Conservation (phyloP, 2,113 vertebrate genomes). For the Lophius piscatorius region DNA sequence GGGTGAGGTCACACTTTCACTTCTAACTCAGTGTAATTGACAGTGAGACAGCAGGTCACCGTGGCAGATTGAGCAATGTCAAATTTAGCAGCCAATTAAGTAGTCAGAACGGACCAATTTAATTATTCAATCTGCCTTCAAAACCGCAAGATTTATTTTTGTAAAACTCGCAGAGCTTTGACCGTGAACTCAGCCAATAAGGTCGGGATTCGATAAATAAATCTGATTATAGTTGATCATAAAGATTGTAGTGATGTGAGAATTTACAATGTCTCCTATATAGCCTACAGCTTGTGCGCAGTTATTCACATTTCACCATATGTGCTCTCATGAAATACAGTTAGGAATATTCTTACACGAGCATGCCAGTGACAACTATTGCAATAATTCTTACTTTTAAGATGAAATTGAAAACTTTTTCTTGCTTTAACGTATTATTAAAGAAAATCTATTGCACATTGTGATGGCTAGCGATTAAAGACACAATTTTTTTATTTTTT, state of each 20-base stretch:
- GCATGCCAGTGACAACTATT: neutral
- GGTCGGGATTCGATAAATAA: constrained; percentile 6
- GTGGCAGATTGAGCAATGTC: constrained; percentile 49
- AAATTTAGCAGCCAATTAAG: constrained; percentile 40
- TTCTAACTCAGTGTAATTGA: constrained; percentile 71
- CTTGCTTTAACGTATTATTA: too few relatives aligned
- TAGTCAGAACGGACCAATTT: constrained; percentile 23
- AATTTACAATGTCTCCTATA: constrained; percentile 20
- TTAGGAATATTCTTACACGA: neutral
- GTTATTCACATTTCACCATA: constrained; percentile 14
- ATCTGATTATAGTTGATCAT: neutral
- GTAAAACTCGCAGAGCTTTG: neutral
- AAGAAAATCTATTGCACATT: too few relatives aligned
- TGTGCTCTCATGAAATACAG: constrained; percentile 14
- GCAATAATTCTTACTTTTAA: constrained; percentile 5
- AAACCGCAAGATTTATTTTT: neutral
- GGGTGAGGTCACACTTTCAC: constrained; percentile 76
- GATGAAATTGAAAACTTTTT: neutral
- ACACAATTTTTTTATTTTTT: too few relatives aligned
- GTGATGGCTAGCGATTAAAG: too few relatives aligned
- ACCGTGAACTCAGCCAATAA: neutral
- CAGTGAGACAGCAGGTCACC: constrained; percentile 51
- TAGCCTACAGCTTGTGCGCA: neutral
- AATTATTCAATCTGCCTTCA: constrained; percentile 9
- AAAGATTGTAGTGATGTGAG: constrained; percentile 13